phyloP scores from a whole-genome alignment of 2,113 vertebrate species.

The Microtus pennsylvanicus region DNA sequence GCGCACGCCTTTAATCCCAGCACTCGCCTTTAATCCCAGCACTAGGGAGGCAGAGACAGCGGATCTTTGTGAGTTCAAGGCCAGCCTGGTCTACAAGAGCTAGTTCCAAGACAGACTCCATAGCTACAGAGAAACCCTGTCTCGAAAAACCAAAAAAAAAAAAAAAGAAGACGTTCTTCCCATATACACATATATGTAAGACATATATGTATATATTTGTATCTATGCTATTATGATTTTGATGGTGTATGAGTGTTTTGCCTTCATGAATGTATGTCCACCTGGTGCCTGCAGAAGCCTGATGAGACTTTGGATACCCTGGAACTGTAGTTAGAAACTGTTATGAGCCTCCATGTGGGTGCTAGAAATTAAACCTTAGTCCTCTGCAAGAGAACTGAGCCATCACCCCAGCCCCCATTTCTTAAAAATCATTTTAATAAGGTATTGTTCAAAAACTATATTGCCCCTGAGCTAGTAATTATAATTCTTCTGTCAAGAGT shows the following conservation, averaged over 20 bases:
- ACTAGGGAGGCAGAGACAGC: too few species aligned
- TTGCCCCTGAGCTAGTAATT: conserved; percentile 33
- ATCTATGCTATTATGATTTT: not conserved
- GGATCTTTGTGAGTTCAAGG: too few species aligned
- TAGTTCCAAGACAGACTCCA: too few species aligned
- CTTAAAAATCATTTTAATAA: conserved; percentile 52
- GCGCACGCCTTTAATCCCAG: too few species aligned
- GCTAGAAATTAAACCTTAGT: not conserved
- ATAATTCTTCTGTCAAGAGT: conserved; percentile 10
- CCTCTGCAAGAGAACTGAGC: not conserved
- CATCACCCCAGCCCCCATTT: not conserved
- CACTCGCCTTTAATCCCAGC: too few species aligned
- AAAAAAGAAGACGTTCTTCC: not conserved
- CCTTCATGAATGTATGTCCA: not conserved
- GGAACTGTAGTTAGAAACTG: not conserved
- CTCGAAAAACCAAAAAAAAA: too few species aligned
- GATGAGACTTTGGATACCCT: not conserved
- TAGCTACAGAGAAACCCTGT: too few species aligned
- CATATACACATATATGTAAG: not conserved
- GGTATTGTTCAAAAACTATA: conserved; percentile 37
- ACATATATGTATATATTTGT: not conserved
- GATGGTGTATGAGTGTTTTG: not conserved
- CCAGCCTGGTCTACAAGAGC: too few species aligned
- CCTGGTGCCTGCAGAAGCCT: not conserved
- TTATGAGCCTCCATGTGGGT: not conserved